Percentiles rank a stretch among this genome's conserved stretches.
Conservation (phyloP, 2,888 invertebrate species). For the Apodemia hepburni region DNA sequence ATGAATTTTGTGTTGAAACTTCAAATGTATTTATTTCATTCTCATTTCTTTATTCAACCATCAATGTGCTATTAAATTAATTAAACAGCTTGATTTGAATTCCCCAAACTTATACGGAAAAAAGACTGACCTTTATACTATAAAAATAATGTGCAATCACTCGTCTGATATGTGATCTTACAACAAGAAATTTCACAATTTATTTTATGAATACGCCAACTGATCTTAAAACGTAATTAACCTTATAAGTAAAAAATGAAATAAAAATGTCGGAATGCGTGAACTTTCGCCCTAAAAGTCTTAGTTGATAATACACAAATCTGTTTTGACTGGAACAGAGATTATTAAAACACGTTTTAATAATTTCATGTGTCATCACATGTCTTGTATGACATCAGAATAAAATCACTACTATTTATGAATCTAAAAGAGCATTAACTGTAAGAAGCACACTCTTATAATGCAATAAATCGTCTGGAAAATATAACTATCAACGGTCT, state of each 20-base stretch:
- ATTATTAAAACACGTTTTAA: conserved; percentile 59
- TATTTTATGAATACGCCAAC: not conserved
- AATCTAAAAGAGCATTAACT: conserved; percentile 61
- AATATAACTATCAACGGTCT: conserved; percentile 75
- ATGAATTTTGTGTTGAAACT: too few relatives aligned
- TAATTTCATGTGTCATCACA: conserved; percentile 74
- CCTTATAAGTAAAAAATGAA: conserved; percentile 1
- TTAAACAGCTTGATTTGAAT: conserved; percentile 49
- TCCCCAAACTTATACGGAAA: conserved; percentile 61
- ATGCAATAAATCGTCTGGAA: conserved; percentile 78
- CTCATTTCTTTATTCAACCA: conserved; percentile 68
- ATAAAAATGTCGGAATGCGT: conserved; percentile 1
- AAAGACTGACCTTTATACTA: conserved; percentile 58
- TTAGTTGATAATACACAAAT: conserved; percentile 30
- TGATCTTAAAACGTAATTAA: conserved; percentile 5
- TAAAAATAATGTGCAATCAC: conserved; percentile 67
- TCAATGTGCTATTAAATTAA: conserved; percentile 63
- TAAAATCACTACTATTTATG: conserved; percentile 78
- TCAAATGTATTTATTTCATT: conserved; percentile 47
- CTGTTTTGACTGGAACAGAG: conserved; percentile 62
- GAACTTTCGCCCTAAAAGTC: not conserved
- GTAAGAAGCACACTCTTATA: conserved; percentile 67
- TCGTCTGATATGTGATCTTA: conserved; percentile 53
- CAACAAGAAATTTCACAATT: conserved; percentile 1
- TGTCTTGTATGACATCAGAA: conserved; percentile 77